These are phyloP conservation scores for Listronotus bonariensis DNA, from an alignment of 1,140 invertebrate species.

Conservation along the genomic window DNA sequence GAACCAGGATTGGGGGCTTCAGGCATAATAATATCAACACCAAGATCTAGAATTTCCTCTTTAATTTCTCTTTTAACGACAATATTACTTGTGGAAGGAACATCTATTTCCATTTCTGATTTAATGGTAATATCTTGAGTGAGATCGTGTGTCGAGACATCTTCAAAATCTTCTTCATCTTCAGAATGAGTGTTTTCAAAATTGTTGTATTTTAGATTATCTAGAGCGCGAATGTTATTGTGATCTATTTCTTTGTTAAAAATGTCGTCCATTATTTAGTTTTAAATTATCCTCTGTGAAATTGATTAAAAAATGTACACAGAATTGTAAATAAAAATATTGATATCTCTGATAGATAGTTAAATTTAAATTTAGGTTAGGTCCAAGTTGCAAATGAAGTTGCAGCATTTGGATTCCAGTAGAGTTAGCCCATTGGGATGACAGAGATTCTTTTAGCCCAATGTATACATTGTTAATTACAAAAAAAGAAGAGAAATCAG, in stretches of 20 bases:
- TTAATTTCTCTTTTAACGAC: slow-evolving; percentile 38
- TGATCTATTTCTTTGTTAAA: slow-evolving; percentile 44
- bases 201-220: slow-evolving; percentile 49
- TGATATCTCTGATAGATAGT: no score
- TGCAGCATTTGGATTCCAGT: no score
- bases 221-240: slow-evolving; percentile 41
- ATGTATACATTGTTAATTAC: no score
- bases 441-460: no score
- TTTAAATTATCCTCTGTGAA: neutral
- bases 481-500: no score
- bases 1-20: slow-evolving; percentile 39
- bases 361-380: no score
- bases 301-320: no score
- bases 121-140: slow-evolving; percentile 37
- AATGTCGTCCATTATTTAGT: slow-evolving; percentile 50
- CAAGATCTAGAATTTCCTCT: slow-evolving; percentile 41
- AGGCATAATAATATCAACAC: slow-evolving; percentile 50
- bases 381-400: no score
- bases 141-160: slow-evolving; percentile 31
- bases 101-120: slow-evolving; percentile 22
- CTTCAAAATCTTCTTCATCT: slow-evolving; percentile 51
- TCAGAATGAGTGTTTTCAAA: slow-evolving; percentile 50
- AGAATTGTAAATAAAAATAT: no score
- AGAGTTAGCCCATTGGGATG: no score
- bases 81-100: neutral